Conservation (phyloP, 2,113 vertebrate species). For the Hippocampus guttulatus region DNA sequence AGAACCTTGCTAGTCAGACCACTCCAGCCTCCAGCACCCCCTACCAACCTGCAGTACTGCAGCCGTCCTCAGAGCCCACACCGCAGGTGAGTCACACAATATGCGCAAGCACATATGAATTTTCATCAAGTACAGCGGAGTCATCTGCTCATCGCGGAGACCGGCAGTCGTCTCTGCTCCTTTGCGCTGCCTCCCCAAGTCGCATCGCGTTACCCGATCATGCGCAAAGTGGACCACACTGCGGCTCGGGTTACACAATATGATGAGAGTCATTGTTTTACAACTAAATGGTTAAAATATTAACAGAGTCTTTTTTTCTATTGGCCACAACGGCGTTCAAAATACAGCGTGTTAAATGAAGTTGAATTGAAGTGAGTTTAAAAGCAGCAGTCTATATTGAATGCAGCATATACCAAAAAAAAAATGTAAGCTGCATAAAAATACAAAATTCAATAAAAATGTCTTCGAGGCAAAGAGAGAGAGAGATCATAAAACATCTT, state of each 20-base stretch:
- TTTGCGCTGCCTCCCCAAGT: background rate
- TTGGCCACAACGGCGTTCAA: background rate
- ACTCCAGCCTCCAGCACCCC: slow-evolving; percentile 67
- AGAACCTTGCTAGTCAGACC: slow-evolving; percentile 66
- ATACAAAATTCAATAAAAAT: no score
- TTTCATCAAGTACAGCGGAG: no score
- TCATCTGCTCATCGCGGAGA: background rate
- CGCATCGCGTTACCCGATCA: background rate
- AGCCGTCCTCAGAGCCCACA: slow-evolving; percentile 85
- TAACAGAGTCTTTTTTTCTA: background rate
- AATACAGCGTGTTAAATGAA: background rate
- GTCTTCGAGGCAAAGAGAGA: no score
- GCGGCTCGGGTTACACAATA: slow-evolving; percentile 17
- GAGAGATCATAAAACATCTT: no score
- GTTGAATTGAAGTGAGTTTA: background rate
- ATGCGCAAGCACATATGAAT: background rate
- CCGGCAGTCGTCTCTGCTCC: background rate
- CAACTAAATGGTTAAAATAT: slow-evolving; percentile 11
- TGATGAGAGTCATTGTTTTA: slow-evolving; percentile 13
- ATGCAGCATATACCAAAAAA: no score
- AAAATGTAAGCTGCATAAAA: no score
- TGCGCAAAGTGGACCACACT: background rate
- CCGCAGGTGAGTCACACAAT: slow-evolving; percentile 76
- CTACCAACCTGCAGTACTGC: slow-evolving; percentile 87
- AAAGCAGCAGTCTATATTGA: background rate